Conservation (phyloP, 2,797 vertebrate species). For the Sebastiscus tertius region DNA sequence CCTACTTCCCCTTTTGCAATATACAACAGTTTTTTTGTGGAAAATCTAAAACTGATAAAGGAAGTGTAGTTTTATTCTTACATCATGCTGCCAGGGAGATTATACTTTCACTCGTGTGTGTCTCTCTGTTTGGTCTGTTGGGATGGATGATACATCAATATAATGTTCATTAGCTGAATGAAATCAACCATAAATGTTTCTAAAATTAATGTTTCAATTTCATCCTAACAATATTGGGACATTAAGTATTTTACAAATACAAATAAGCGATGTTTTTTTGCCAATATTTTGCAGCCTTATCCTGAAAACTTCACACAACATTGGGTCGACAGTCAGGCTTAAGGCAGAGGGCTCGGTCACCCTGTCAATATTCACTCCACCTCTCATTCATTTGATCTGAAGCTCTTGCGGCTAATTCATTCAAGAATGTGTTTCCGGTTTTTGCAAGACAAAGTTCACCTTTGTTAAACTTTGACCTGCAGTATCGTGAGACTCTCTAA, state of each 20-base stretch:
- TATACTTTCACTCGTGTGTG: neutral
- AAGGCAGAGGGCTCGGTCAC: neutral
- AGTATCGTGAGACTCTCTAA: neutral
- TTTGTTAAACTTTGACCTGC: conserved; percentile 15
- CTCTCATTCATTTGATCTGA: neutral
- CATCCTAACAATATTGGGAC: neutral
- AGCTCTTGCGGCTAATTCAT: neutral
- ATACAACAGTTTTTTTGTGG: neutral
- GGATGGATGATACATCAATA: neutral
- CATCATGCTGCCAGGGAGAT: neutral
- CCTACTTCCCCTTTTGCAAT: neutral
- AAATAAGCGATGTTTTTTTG: neutral
- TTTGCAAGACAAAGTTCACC: neutral
- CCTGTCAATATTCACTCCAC: neutral
- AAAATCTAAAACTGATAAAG: neutral
- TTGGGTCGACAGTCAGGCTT: neutral
- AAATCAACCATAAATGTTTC: neutral
- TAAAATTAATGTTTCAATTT: neutral
- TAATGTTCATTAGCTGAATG: neutral
- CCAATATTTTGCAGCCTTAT: neutral
- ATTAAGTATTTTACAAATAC: neutral
- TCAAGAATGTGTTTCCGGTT: neutral
- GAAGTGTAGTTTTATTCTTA: conserved; percentile 1
- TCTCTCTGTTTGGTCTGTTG: neutral
- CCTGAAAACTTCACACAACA: neutral